phyloP scores from a whole-genome alignment of 2,888 invertebrate species.

The Dinocampus coccinellae region DNA sequence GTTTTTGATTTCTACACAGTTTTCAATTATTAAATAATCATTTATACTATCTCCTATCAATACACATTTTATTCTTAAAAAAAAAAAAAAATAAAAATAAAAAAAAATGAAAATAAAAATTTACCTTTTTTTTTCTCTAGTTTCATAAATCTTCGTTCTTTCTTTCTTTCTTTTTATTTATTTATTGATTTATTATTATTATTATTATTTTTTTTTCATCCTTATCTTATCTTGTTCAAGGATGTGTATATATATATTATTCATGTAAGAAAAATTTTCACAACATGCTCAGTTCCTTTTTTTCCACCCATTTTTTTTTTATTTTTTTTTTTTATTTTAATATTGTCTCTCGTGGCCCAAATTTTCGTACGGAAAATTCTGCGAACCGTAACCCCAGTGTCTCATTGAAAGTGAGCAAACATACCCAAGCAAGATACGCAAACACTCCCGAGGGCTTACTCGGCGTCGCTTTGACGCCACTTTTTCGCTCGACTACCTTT shows the following conservation, averaged over 20 bases:
- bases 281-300: background rate
- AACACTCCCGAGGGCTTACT: slow-evolving; percentile 49
- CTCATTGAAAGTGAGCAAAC: slow-evolving; percentile 49
- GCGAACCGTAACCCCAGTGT: slow-evolving; percentile 37
- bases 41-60: background rate
- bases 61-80: background rate
- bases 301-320: background rate
- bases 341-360: background rate
- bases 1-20: no score
- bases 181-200: no score
- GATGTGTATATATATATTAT: background rate
- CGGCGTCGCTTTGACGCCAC: slow-evolving; percentile 48
- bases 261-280: background rate
- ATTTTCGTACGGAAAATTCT: slow-evolving; percentile 12
- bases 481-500: slow-evolving; percentile 37
- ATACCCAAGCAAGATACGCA: slow-evolving; percentile 47
- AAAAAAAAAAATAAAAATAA: background rate
- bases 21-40: background rate
- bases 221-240: background rate
- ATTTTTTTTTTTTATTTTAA: slow-evolving; percentile 7
- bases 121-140: background rate
- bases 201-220: no score
- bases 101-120: no score
- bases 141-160: background rate
- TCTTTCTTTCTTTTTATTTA: background rate